Percentiles rank a stretch among this genome's conserved stretches.
These are phyloP conservation scores for Xiphorhynchus elegans DNA, from an alignment of 2,113 vertebrate species.

Conservation along the genomic window DNA sequence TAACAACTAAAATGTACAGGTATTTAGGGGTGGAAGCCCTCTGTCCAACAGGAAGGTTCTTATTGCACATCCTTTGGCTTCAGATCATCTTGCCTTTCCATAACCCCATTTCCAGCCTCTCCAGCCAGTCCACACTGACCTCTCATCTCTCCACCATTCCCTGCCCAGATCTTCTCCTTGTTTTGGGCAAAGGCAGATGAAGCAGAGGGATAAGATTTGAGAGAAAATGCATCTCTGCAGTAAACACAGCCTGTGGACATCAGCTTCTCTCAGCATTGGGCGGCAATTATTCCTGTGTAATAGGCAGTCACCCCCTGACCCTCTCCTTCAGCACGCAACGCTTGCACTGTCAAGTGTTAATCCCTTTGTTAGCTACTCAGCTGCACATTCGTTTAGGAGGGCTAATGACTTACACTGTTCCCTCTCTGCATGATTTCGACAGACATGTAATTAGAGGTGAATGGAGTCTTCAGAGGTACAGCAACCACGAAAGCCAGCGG, in stretches of 20 bases:
- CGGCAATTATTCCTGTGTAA: constrained; percentile 33
- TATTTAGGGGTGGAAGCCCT: not conserved
- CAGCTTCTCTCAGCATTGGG: not conserved
- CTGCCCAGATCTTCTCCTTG: not conserved
- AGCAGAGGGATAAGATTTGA: not conserved
- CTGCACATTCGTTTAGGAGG: constrained; percentile 48
- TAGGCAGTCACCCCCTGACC: not conserved
- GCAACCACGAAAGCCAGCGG: not conserved
- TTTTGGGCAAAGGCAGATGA: not conserved
- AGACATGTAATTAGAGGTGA: constrained; percentile 57
- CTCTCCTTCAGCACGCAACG: not conserved
- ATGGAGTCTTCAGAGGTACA: not conserved
- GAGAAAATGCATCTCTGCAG: not conserved
- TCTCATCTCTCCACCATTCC: not conserved
- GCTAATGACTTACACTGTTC: constrained; percentile 50
- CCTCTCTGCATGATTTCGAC: constrained; percentile 4
- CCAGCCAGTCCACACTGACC: rapidly evolving
- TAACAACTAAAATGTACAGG: not conserved
- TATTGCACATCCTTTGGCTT: not conserved
- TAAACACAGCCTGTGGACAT: not conserved
- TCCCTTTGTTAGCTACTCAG: constrained; percentile 45
- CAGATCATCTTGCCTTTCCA: not conserved
- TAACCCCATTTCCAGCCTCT: rapidly evolving
- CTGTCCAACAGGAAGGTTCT: not conserved
- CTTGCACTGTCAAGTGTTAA: constrained; percentile 9